Evolutionary conservation across 2,888 invertebrate genomes (phyloP).

Genomic region (Zygothrica quintamaculata): DNA sequence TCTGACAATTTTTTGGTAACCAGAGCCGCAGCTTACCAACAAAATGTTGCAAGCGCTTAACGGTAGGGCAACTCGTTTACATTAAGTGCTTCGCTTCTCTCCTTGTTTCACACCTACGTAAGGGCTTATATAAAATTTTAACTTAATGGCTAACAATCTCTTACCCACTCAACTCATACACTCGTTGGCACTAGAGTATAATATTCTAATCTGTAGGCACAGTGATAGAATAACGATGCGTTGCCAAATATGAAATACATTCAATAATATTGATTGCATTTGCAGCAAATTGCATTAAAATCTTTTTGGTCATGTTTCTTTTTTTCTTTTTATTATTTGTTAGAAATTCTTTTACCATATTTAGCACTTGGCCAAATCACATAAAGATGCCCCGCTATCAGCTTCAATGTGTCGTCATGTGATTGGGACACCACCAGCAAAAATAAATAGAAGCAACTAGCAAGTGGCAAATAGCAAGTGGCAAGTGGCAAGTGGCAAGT

Average conservation of each 20-base stretch:
- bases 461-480: slow-evolving; percentile 10
- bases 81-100: slow-evolving; percentile 47
- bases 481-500: slow-evolving; percentile 24
- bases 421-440: slow-evolving; percentile 18
- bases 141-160: slow-evolving; percentile 51
- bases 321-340: slow-evolving; percentile 35
- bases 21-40: slow-evolving; percentile 18
- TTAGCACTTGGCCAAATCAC: slow-evolving; percentile 36
- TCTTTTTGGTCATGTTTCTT: slow-evolving; percentile 25
- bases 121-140: slow-evolving; percentile 44
- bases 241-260: slow-evolving; percentile 30
- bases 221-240: slow-evolving; percentile 12
- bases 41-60: slow-evolving; percentile 34
- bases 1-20: slow-evolving; percentile 36
- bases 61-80: slow-evolving; percentile 38
- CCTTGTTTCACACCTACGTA: slow-evolving; percentile 54
- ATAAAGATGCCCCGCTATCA: slow-evolving; percentile 45
- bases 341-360: slow-evolving; percentile 29
- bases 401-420: slow-evolving; percentile 18
- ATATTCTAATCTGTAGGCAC: slow-evolving; percentile 41
- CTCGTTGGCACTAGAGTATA: slow-evolving; percentile 3
- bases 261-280: slow-evolving; percentile 45
- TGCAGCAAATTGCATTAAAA: slow-evolving; percentile 59
- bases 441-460: slow-evolving; percentile 9
- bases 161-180: background rate